These are phyloP conservation scores for Bombycilla garrulus DNA, from an alignment of 2,113 vertebrate species.

Conservation along the genomic window DNA sequence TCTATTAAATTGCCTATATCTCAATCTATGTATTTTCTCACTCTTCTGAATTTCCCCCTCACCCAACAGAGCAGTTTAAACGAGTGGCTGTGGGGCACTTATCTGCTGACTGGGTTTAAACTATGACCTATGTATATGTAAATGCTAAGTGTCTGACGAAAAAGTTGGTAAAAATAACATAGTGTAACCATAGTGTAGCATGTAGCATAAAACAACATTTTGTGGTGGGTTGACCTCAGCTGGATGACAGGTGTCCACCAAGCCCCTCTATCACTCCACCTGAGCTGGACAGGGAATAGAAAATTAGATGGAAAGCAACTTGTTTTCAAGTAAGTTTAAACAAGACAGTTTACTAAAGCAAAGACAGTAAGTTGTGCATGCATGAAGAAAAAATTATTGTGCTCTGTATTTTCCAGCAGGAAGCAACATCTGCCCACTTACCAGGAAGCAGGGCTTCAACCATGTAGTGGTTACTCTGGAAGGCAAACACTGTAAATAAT, in stretches of 20 bases:
- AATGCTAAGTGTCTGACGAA: background rate
- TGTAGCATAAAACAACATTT: background rate
- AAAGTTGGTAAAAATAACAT: background rate
- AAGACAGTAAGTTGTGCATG: accelerated
- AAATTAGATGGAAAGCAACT: background rate
- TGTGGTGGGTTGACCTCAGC: no score
- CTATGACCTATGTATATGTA: background rate
- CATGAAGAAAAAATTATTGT: background rate
- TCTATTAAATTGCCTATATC: background rate
- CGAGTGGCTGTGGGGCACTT: background rate
- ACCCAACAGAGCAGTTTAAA: background rate
- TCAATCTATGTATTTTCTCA: background rate
- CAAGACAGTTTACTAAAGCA: background rate
- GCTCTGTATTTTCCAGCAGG: background rate
- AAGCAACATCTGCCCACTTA: background rate
- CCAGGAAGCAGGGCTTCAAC: background rate
- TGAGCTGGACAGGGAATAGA: background rate
- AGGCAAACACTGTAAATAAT: background rate
- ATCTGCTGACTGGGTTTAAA: background rate
- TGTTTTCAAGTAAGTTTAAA: background rate
- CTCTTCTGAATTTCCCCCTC: background rate
- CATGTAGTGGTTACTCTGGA: background rate
- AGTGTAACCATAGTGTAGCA: background rate
- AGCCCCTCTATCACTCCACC: background rate
- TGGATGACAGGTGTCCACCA: background rate